Evolutionary conservation across 2,113 vertebrate genomes (phyloP).

Genomic region (Mohoua ochrocephala): DNA sequence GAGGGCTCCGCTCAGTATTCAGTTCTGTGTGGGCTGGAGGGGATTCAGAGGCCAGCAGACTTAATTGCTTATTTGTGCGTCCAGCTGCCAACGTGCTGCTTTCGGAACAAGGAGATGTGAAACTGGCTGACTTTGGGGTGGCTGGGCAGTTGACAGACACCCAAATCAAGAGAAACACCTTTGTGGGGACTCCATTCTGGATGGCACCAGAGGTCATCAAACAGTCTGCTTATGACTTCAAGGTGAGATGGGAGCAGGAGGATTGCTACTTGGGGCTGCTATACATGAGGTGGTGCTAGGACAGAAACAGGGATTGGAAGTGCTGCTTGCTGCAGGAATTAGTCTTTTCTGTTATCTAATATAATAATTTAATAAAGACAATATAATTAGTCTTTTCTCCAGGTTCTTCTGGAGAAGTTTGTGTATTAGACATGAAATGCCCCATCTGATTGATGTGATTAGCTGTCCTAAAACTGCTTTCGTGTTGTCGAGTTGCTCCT

Average conservation of each 20-base stretch:
- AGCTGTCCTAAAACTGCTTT: neutral
- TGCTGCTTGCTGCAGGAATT: neutral
- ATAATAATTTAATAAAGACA: too few species aligned
- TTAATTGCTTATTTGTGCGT: neutral
- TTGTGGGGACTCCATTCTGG: constrained; percentile 98
- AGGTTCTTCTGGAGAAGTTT: neutral
- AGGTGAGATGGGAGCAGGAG: constrained; percentile 73
- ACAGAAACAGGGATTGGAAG: neutral
- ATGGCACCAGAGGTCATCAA: constrained; percentile 99
- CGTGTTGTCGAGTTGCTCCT: neutral
- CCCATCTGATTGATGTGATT: neutral
- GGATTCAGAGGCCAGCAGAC: neutral
- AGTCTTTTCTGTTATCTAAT: neutral
- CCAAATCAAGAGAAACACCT: constrained; percentile 98
- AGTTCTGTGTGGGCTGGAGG: neutral
- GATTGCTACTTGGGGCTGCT: neutral
- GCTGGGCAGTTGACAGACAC: constrained; percentile 97
- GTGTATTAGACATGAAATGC: neutral
- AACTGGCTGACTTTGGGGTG: constrained; percentile 97
- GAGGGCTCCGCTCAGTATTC: neutral
- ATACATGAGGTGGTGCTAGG: accelerated
- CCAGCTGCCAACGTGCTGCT: constrained; percentile 94
- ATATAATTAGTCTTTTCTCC: too few species aligned
- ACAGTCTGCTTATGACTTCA: constrained; percentile 97
- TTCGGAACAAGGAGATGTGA: constrained; percentile 96